Base-by-base conservation (phyloP, 2,888 invertebrate genomes). In the Petrolisthes cinctipes region DNA sequence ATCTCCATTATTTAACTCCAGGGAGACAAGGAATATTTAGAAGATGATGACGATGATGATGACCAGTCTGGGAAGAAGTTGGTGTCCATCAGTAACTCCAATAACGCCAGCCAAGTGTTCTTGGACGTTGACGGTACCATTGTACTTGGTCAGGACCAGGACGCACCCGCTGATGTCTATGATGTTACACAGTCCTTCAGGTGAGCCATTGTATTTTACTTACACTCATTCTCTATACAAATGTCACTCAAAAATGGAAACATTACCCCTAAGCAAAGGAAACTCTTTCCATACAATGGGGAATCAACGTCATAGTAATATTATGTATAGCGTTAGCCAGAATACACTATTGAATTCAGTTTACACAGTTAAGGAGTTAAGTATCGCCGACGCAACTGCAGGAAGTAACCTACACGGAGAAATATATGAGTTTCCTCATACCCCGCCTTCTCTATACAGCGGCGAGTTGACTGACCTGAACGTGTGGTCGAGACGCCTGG, bases 111-210 rank as follows among this genome's bases (percentile, higher is more conserved):
- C 54, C 9, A n/a, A 0, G 53, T 66, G 4, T 37, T 90, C 61
- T 80, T 85, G 85, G 78, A 57, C n/a, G n/a, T 17, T 2, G 92
- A 94, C 84, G 95, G 95, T 9, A 94, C 93, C 83, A 93, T 95
- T 89, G 93, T 95, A 4, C 92, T 96, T 85, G 96, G 95, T 0
- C 96, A 96, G 92, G 96, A 96, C 91, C 96, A 95, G 92, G 95
- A 95, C 91, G 92, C 93, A 5, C 90, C 94, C 4, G 95, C 95
- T 0, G 95, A 95, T 2, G 94, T 93, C 82, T 95, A 95, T 92
- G 95, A 95, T 91, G 94, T 94, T 90, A 93, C 94, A 0, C 95
- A 95, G 92, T 94, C 95, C 0, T 95, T 95, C 92, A 86, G 90
- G 90, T 90, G 5, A 4, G 61, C 56, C 37, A 37, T 37, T 37